phyloP scores from a whole-genome alignment of 1,140 invertebrate genomes.

The Pantala flavescens region DNA sequence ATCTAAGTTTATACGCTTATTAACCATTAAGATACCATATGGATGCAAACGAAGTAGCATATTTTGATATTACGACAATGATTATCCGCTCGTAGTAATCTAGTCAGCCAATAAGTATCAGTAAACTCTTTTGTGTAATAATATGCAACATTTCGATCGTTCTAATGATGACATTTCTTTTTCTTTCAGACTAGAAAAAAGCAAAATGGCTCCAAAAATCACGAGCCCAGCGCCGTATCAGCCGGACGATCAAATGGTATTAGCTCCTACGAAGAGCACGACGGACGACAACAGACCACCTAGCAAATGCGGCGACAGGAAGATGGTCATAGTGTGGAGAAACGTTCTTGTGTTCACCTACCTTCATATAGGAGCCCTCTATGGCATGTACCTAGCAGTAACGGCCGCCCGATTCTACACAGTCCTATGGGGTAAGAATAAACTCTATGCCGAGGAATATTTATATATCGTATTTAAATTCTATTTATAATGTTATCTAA shows the following conservation, averaged over 20 bases:
- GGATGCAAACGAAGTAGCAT: too few relatives aligned
- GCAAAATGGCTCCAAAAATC: background rate
- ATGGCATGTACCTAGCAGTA: slow-evolving; percentile 49
- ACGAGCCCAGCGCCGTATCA: background rate
- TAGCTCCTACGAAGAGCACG: background rate
- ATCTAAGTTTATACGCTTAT: too few relatives aligned
- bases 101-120: too few relatives aligned
- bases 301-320: background rate
- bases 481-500: too few relatives aligned
- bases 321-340: slow-evolving; percentile 58
- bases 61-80: too few relatives aligned
- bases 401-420: slow-evolving; percentile 39
- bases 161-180: background rate
- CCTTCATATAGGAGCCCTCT: slow-evolving; percentile 48
- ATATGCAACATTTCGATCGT: too few relatives aligned
- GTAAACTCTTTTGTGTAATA: too few relatives aligned
- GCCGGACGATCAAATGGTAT: background rate
- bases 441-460: too few relatives aligned
- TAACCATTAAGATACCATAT: too few relatives aligned
- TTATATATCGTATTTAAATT: too few relatives aligned
- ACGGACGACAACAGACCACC: background rate
- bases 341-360: slow-evolving; percentile 57
- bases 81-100: too few relatives aligned
- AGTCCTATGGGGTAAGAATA: slow-evolving; percentile 42
- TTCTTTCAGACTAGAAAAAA: background rate